phyloP scores from a whole-genome alignment of 2,797 vertebrate genomes.

The Sternarchorhynchus goeldii region DNA sequence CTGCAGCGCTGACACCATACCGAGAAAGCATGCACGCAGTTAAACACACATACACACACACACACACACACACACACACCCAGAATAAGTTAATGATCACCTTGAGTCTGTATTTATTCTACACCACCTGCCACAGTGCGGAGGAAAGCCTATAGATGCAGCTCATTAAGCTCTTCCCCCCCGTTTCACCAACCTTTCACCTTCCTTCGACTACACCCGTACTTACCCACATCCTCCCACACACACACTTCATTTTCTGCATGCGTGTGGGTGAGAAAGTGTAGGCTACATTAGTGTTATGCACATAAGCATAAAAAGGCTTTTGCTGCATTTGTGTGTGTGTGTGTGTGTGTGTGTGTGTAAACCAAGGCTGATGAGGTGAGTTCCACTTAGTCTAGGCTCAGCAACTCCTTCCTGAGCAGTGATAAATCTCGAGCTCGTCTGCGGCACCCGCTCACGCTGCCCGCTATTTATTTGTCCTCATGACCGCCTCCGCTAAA shows the following conservation, averaged over 20 bases:
- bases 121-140: conserved; percentile 44
- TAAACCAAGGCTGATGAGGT: conserved; percentile 28
- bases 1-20: not conserved
- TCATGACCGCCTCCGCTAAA: conserved; percentile 39
- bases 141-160: conserved; percentile 46
- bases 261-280: conserved; percentile 21
- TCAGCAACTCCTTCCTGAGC: conserved; percentile 30
- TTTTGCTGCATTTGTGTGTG: not conserved
- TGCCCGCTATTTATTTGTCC: conserved; percentile 45
- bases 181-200: conserved; percentile 62
- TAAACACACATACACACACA: conserved; percentile 42
- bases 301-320: conserved; percentile 33
- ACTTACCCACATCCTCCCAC: conserved; percentile 9
- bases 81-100: conserved; percentile 50
- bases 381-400: conserved; percentile 3
- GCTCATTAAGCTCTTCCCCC: conserved; percentile 55
- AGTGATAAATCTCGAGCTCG: conserved; percentile 45
- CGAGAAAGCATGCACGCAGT: conserved; percentile 15
- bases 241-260: not conserved
- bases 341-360: conserved; percentile 1
- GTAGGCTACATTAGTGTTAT: conserved; percentile 25
- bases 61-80: conserved; percentile 39
- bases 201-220: conserved; percentile 21
- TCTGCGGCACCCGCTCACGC: conserved; percentile 8
- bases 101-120: conserved; percentile 46